These are phyloP conservation scores for Panagrolaimus sp. DNA, from an alignment of 1,140 invertebrate genomes.

Conservation along the genomic window DNA sequence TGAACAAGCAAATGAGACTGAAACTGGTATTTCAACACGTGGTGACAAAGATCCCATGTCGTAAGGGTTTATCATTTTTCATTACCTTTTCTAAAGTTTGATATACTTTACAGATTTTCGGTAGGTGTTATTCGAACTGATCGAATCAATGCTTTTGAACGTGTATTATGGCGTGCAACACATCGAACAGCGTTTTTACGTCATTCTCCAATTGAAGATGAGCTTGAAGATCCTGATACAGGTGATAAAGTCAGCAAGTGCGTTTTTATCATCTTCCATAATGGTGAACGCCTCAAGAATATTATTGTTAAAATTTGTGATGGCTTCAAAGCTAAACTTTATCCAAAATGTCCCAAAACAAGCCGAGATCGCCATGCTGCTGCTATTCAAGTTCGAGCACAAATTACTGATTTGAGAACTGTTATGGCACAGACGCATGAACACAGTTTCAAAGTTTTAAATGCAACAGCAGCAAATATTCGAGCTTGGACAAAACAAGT, in stretches of 20 bases:
- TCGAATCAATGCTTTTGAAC: slow-evolving; percentile 52
- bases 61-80: slow-evolving; percentile 12
- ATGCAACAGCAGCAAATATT: slow-evolving; percentile 55
- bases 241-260: slow-evolving; percentile 60
- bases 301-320: slow-evolving; percentile 59
- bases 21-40: slow-evolving; percentile 28
- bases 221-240: slow-evolving; percentile 47
- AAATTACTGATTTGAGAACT: slow-evolving; percentile 52
- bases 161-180: slow-evolving; percentile 53
- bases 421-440: slow-evolving; percentile 64
- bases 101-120: slow-evolving; percentile 37
- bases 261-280: slow-evolving; percentile 61
- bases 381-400: slow-evolving; percentile 43
- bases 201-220: slow-evolving; percentile 59
- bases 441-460: slow-evolving; percentile 54
- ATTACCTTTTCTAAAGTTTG: background rate
- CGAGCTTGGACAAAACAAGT: slow-evolving; percentile 53
- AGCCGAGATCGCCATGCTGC: slow-evolving; percentile 48
- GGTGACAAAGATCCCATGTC: slow-evolving; percentile 47
- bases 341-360: slow-evolving; percentile 55
- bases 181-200: slow-evolving; percentile 56
- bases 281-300: slow-evolving; percentile 60
- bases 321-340: slow-evolving; percentile 57
- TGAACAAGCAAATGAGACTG: slow-evolving; percentile 44
- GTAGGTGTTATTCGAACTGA: slow-evolving; percentile 54